Percentiles rank a stretch among this genome's conserved stretches.
Conservation (phyloP, 2,113 vertebrate genomes). For the Cryptomyrus ogoouensis region DNA sequence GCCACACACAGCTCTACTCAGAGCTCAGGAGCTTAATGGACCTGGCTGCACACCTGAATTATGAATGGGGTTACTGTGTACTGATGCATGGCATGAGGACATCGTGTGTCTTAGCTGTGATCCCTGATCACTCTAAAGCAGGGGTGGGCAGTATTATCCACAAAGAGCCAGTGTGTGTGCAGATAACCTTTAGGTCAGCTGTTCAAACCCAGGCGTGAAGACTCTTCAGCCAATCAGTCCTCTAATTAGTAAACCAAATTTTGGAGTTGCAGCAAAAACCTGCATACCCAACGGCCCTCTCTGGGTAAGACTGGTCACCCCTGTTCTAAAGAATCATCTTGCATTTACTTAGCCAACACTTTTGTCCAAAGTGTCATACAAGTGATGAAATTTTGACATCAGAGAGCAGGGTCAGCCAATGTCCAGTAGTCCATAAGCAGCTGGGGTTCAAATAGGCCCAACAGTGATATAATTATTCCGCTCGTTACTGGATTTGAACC, state of each 20-base stretch:
- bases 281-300: not conserved
- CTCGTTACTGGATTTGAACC: not conserved
- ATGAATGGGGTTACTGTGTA: slow-evolving; percentile 60
- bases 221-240: not conserved
- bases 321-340: not conserved
- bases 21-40: slow-evolving; percentile 33
- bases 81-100: slow-evolving; percentile 20
- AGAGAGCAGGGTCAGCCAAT: not conserved
- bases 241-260: not conserved
- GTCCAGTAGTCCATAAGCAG: slow-evolving; percentile 6
- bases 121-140: not conserved
- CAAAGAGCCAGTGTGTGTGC: not conserved
- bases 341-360: not conserved
- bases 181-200: not conserved
- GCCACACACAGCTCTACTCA: not conserved
- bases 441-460: not conserved
- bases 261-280: not conserved
- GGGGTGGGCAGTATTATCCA: not conserved
- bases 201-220: not conserved
- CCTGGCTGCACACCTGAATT: slow-evolving; percentile 58
- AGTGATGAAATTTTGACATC: not conserved
- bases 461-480: not conserved
- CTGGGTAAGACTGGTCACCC: not conserved
- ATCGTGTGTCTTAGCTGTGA: not conserved
- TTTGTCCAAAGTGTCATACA: not conserved